Evolutionary conservation across 2,113 vertebrate species (phyloP), one percentile per base, ranked within the genome.

Genomic region (Pseudorectes ferrugineus): DNA sequence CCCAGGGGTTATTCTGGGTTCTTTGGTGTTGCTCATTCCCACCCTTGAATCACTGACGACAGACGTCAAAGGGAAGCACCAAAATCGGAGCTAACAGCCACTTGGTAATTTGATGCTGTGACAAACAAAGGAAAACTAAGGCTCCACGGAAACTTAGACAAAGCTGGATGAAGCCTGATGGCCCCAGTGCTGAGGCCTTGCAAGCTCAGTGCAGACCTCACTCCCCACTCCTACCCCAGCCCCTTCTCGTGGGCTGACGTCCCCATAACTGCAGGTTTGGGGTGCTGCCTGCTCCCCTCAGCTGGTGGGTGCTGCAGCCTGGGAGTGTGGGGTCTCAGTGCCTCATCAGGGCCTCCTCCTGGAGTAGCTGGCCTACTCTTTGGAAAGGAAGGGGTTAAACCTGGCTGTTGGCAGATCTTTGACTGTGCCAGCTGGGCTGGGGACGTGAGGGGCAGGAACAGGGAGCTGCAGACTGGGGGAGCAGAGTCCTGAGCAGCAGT

Each of bases 191-290:
- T 29, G 71, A 65, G 12, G 23, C 35, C 10, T 28, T 36, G 48
- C 51, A 58, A n/a, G 40, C 38, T 63, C 73, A 31, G 29, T 48
- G 42, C 17, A 42, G 55, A 61, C 28, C 14, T 42, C 40, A 9
- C 20, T 75, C 68, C 63, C 20, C 26, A 78, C 11, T 31, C 11
- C 23, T 23, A 6, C 7, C 14, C 29, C 36, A 62, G 28, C 33
- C 43, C 1, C 2, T 59, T 65, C 54, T 36, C 0, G 0, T n/a
- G 31, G 28, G 43, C 38, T 77, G 43, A 22, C 0, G 0, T 46
- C 31, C 24, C 33, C 1, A 1, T 33, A 68, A 33, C 3, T 1
- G 1, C 46, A 57, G 45, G 13, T 42, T 46, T 40, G 31, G 51
- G 36, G 28, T 73, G 54, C 59, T 76, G 38, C 62, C 62, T 43